Percentiles rank a stretch among this genome's conserved stretches.
Conservation (phyloP, 2,888 invertebrate species). For the Lasioglossum figueresi region DNA sequence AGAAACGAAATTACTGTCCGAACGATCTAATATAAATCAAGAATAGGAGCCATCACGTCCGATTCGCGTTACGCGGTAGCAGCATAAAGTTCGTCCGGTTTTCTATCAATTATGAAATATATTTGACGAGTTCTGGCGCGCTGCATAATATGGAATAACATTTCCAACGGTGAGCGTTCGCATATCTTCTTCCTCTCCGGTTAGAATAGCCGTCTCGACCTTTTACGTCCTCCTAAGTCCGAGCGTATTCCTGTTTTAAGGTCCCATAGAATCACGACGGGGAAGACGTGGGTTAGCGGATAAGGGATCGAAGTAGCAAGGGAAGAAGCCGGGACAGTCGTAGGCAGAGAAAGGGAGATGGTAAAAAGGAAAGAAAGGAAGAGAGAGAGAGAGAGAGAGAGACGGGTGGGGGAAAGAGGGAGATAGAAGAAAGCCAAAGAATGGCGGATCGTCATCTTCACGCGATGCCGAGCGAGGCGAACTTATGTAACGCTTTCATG, state of each 20-base stretch:
- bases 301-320: conserved; percentile 26
- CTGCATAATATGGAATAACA: neutral
- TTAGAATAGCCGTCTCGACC: conserved; percentile 1
- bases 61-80: neutral
- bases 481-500: conserved; percentile 79
- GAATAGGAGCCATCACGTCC: neutral
- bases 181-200: conserved; percentile 12
- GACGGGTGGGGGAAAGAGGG: neutral
- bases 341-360: neutral
- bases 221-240: conserved; percentile 25
- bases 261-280: conserved; percentile 23
- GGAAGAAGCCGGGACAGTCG: conserved; percentile 29
- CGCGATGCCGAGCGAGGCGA: conserved; percentile 71
- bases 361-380: neutral
- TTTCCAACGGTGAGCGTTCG: neutral
- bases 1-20: too few species aligned
- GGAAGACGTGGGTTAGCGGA: conserved; percentile 16
- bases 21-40: too few species aligned
- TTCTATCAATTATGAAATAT: neutral
- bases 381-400: neutral
- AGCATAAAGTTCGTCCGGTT: neutral
- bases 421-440: conserved; percentile 44
- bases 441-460: conserved; percentile 69
- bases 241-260: conserved; percentile 39
- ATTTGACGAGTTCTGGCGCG: neutral